phyloP scores from a whole-genome alignment of 2,888 invertebrate genomes.

The Tholera decimalis region DNA sequence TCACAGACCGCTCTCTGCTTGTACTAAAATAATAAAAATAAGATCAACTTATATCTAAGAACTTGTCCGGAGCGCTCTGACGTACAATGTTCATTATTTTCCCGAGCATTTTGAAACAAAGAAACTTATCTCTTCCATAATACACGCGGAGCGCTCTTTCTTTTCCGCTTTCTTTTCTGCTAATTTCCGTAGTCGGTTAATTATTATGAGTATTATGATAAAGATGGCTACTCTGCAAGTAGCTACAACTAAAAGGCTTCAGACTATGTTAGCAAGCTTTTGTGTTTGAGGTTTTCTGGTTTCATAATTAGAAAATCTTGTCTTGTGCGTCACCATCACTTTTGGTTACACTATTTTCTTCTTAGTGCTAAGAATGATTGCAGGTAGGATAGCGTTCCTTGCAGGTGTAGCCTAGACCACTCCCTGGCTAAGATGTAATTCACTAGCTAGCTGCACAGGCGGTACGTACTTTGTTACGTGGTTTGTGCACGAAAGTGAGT shows the following conservation, averaged over 20 bases:
- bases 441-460: too few relatives aligned
- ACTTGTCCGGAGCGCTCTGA: slow-evolving; percentile 34
- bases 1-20: background rate
- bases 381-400: background rate
- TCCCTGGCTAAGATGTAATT: too few relatives aligned
- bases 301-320: slow-evolving; percentile 7
- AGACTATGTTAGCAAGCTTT: slow-evolving; percentile 12
- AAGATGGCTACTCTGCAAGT: slow-evolving; percentile 28
- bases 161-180: slow-evolving; percentile 33
- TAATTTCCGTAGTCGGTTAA: slow-evolving; percentile 49
- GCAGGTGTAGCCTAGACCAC: background rate
- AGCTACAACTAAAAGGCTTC: slow-evolving; percentile 19
- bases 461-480: too few relatives aligned
- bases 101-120: slow-evolving; percentile 50
- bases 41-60: slow-evolving; percentile 41
- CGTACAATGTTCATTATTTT: slow-evolving; percentile 46
- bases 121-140: slow-evolving; percentile 54
- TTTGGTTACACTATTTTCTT: background rate
- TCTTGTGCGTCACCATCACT: background rate
- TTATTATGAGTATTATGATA: slow-evolving; percentile 54
- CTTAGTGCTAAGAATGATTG: background rate
- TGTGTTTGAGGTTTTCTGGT: background rate
- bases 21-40: slow-evolving; percentile 49
- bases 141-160: slow-evolving; percentile 31
- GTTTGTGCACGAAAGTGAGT: too few relatives aligned